Percentiles rank a stretch among this genome's conserved stretches.
Evolutionary conservation across 2,113 vertebrate species (phyloP).

Genomic region (Otocyon megalotis): DNA sequence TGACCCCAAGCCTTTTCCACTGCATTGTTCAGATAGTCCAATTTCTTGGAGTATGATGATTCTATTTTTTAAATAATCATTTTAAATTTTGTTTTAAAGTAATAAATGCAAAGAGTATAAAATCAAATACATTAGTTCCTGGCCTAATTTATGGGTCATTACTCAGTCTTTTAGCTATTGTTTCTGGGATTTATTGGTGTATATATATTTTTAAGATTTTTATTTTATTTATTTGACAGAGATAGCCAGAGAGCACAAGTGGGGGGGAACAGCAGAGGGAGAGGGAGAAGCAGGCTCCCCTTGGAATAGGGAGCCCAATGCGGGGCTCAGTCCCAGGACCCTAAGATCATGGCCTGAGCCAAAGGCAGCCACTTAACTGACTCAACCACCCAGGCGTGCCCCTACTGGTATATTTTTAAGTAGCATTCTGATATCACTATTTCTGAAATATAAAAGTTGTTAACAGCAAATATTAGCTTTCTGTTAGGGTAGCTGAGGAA

Average conservation of each 20-base stretch:
- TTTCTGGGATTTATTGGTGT: background rate
- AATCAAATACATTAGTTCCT: background rate
- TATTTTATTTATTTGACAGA: too few species aligned
- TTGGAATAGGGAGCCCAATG: too few species aligned
- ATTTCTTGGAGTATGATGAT: background rate
- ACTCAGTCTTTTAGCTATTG: background rate
- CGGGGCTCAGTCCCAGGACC: too few species aligned
- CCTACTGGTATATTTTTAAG: background rate
- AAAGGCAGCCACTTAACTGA: too few species aligned
- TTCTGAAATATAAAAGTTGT: constrained; percentile 17
- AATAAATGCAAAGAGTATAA: background rate
- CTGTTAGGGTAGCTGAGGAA: background rate
- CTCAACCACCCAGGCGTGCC: too few species aligned
- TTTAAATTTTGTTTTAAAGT: constrained; percentile 11
- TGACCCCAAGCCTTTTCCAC: background rate
- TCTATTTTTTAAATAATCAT: constrained; percentile 8
- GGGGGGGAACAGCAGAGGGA: too few species aligned
- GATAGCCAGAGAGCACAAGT: too few species aligned
- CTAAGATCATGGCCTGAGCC: too few species aligned
- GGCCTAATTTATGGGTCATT: background rate
- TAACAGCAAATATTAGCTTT: background rate
- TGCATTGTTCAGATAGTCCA: background rate
- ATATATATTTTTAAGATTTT: background rate
- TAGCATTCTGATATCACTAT: background rate
- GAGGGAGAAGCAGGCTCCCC: too few species aligned